Evolutionary conservation across 2,113 vertebrate species (phyloP).

Genomic region (Amia ocellicauda): DNA sequence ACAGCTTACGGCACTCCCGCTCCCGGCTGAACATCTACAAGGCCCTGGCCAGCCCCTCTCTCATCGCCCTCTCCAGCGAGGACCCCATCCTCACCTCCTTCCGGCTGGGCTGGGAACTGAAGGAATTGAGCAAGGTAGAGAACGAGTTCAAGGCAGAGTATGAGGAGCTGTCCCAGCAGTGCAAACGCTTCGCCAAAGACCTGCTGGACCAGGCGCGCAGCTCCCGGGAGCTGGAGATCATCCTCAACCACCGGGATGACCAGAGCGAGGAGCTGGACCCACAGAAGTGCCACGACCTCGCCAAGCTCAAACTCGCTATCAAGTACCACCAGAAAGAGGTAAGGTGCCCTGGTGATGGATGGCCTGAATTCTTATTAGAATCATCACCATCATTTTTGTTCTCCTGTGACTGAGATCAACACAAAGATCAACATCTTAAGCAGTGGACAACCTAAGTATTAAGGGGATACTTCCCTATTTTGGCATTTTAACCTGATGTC

Average conservation of each 20-base stretch:
- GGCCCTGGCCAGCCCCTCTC: conserved; percentile 88
- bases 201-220: conserved; percentile 95
- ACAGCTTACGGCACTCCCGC: conserved; percentile 92
- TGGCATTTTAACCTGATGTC: no score
- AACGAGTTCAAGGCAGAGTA: conserved; percentile 98
- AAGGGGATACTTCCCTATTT: no score
- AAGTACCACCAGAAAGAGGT: conserved; percentile 98
- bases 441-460: no score
- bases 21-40: conserved; percentile 97
- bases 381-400: no score
- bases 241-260: conserved; percentile 94
- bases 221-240: conserved; percentile 94
- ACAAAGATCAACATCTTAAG: no score
- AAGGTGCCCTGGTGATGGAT: no score
- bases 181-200: conserved; percentile 96
- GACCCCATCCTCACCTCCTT: conserved; percentile 97
- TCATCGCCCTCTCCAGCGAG: conserved; percentile 93
- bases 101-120: conserved; percentile 94
- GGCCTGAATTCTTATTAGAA: no score
- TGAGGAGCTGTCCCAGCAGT: conserved; percentile 91
- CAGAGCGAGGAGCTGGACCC: conserved; percentile 78
- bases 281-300: conserved; percentile 85
- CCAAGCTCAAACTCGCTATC: conserved; percentile 92
- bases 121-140: conserved; percentile 96
- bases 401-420: no score